phyloP scores from a whole-genome alignment of 2,113 vertebrate species.

The Polyodon spathula region DNA sequence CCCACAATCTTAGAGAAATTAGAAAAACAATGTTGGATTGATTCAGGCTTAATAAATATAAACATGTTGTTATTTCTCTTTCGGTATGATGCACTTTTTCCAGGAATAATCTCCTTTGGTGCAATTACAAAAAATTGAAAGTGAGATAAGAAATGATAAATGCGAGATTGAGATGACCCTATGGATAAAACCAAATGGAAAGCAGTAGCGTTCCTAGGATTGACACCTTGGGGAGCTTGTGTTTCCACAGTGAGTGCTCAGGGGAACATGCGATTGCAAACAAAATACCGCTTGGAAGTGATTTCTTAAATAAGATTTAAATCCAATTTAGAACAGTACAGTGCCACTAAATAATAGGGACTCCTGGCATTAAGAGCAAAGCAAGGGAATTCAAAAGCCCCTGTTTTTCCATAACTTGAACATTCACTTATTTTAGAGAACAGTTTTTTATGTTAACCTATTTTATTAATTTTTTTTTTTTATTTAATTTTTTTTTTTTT shows the following conservation, averaged over 20 bases:
- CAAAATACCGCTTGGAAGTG: conserved; percentile 40
- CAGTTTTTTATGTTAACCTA: too few relatives aligned
- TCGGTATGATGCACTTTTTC: background rate
- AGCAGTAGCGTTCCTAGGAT: conserved; percentile 16
- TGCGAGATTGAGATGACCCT: background rate
- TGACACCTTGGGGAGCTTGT: conserved; percentile 5
- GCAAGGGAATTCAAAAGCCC: conserved; percentile 21
- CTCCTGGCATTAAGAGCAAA: conserved; percentile 30
- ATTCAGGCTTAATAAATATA: too few relatives aligned
- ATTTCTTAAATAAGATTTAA: conserved; percentile 50
- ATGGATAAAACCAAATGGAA: background rate
- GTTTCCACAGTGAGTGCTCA: background rate
- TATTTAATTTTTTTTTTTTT: too few relatives aligned
- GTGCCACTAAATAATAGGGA: conserved; percentile 38
- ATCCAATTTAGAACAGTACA: conserved; percentile 44
- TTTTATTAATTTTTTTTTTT: too few relatives aligned
- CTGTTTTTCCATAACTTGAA: too few relatives aligned
- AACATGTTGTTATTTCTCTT: too few relatives aligned
- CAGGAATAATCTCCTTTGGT: background rate
- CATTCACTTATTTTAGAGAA: too few relatives aligned
- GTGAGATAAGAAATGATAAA: background rate
- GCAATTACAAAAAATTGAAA: background rate
- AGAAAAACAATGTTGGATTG: too few relatives aligned
- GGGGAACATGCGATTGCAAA: conserved; percentile 23
- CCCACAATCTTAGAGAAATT: too few relatives aligned